A percentile compares a stretch with the other conserved stretches of the same genome.
phyloP scores from a whole-genome alignment of 1,140 invertebrate species.

The Tetraneura akinire region DNA sequence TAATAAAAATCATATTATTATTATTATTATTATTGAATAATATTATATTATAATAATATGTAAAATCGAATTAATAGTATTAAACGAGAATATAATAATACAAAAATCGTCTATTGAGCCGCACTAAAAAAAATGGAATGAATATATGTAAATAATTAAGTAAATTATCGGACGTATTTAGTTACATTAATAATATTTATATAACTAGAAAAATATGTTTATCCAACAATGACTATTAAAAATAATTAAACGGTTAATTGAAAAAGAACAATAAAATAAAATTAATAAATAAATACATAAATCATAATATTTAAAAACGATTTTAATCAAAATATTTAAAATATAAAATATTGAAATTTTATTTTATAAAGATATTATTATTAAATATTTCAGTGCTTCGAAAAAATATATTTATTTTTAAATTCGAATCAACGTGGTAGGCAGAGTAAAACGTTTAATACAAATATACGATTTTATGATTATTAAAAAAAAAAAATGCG shows the following conservation, averaged over 20 bases:
- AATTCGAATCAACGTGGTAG: slow-evolving; percentile 43
- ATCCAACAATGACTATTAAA: slow-evolving; percentile 11
- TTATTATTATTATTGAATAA: slow-evolving; percentile 16
- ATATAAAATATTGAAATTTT: slow-evolving; percentile 38
- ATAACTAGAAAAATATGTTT: slow-evolving; percentile 21
- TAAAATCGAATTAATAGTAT: slow-evolving; percentile 19
- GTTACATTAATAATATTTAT: slow-evolving; percentile 1
- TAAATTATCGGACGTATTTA: slow-evolving; percentile 40
- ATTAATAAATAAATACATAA: not conserved
- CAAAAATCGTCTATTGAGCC: slow-evolving; percentile 36
- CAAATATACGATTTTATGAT: slow-evolving; percentile 15
- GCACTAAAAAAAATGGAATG: slow-evolving; percentile 23
- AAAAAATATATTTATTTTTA: slow-evolving; percentile 48
- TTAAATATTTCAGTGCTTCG: not conserved
- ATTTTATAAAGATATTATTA: slow-evolving; percentile 8
- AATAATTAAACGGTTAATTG: slow-evolving; percentile 4
- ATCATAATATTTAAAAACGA: not conserved
- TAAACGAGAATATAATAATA: slow-evolving; percentile 24
- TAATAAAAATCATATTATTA: not conserved
- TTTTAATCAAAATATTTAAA: not conserved
- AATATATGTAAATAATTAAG: slow-evolving; percentile 34
- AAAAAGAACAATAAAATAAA: not conserved
- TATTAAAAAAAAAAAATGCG: not conserved
- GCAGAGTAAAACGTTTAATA: slow-evolving; percentile 7
- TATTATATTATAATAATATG: slow-evolving; percentile 9